Percentiles rank a stretch among this genome's conserved stretches.
phyloP scores from a whole-genome alignment of 2,888 invertebrate genomes.

The Ommatoiulus sabulosus region DNA sequence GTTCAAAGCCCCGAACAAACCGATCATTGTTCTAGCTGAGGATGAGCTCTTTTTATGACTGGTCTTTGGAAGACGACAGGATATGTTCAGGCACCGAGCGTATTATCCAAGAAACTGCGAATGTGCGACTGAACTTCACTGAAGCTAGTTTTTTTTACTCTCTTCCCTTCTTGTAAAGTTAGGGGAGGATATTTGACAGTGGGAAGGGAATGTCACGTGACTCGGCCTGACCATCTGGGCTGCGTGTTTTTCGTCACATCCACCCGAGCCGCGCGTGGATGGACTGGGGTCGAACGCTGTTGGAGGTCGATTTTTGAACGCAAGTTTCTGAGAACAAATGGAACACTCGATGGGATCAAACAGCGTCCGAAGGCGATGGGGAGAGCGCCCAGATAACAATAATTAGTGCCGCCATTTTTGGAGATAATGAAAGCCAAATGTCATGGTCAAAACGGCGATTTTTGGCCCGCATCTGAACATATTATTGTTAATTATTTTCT shows the following conservation, averaged over 20 bases:
- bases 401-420: neutral
- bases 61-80: neutral
- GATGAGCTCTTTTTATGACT: neutral
- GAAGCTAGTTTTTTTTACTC: neutral
- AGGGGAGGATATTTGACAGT: neutral
- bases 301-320: neutral
- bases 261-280: neutral
- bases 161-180: neutral
- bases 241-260: neutral
- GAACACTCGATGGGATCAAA: neutral
- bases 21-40: constrained; percentile 4
- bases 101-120: neutral
- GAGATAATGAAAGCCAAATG: neutral
- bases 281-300: neutral
- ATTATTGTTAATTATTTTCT: no score
- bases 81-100: neutral
- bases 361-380: neutral
- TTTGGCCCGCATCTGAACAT: neutral
- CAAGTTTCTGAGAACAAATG: neutral
- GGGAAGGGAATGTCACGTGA: constrained; percentile 31
- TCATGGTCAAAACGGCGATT: neutral
- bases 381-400: neutral
- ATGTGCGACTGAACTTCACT: no score
- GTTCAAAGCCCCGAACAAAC: constrained; percentile 49
- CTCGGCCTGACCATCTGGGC: constrained; percentile 2